Base-by-base conservation (phyloP, 2,113 vertebrate species). In the Nesogale talazaci region DNA sequence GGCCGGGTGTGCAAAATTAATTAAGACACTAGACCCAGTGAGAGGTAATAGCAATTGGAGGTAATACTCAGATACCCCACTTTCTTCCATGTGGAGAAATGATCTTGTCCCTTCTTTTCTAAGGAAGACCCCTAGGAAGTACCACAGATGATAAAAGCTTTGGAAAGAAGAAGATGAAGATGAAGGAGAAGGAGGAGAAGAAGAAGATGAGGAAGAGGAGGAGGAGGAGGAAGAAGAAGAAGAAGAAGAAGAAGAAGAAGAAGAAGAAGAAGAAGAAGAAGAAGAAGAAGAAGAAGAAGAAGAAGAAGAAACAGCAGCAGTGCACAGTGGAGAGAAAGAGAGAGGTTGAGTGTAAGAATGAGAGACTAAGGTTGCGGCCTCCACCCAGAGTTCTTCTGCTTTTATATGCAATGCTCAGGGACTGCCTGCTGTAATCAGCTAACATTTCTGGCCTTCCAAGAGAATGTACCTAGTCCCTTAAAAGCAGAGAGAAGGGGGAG, bases 381-480 rank as follows among this genome's bases (percentile, higher is more conserved):
- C 72, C 34, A 80, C 63, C 52, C 57, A 4, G 46, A 88, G 63
- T 85, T 52, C 59, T 52, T 15, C 78, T 27, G 67, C 29, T 15
- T 87, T 87, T 76, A 11, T 4, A 57, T 31, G 42, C 0, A 1
- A 57, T 36, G 36, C 46, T 76, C 86, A 82, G 36, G 57, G 40
- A 75, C 29, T 83, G 40, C 52, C 52, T 87, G 65, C 77, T 78
- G 27, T 38, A 88, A 77, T n/a, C 57, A 92, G 70, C 84, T 89
- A 89, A 93, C 81, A 85, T 83, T 86, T 80, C 74, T 80, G 70
- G 56, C 56, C 78, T 92, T 85, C 91, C 36, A 80, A 85, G 87
- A 59, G 89, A 94, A 95, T 61, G 46, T 19, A 80, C 76, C 79
- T 63, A 65, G 87, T 94, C 83, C 87, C 67, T 82, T 94, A 65